Evolutionary conservation across 2,888 invertebrate genomes (phyloP), one percentile per base, ranked within the genome.

Genomic region (Parnassius orleans): DNA sequence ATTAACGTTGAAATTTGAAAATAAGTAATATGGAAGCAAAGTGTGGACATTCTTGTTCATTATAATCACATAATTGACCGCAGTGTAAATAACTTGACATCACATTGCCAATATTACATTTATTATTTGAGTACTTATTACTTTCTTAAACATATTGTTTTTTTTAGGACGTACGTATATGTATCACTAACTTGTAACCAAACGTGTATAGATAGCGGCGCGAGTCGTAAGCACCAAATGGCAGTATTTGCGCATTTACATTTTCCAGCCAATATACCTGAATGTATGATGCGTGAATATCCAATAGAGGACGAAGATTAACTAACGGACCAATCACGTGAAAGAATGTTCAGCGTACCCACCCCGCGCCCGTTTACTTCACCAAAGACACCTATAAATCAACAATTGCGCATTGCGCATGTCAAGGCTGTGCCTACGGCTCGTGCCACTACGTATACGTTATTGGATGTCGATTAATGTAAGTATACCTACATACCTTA

Each of bases 71-170:
- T 24, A 50, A 24, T 46, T 53, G 47, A 59, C 55, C 60, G n/a
- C 44, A 15, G 10, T 61, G 60, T 56, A 55, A 46, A 60, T 53
- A 60, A 44, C 5, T 42, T 56, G 61, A 61, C 61, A 56, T 61
- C 52, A 61, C 57, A 53, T 50, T n/a, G 12, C 15, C 41, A 46
- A 46, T 56, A 14, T 44, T 53, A 19, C 0, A 5, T 46, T 46
- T 46, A 11, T 43, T 46, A 5, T 48, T 54, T 48, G 53, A 65
- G 65, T 65, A 65, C 61, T 65, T 65, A 65, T 47, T n/a, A 14
- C n/a, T 53, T 55, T 33, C 53, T 41, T 41, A 10, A 41, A 33
- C 41, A 56, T 59, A 52, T 50, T 61, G 42, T 61, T 65, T 61
- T 53, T n/a, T 58, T 57, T 54, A 62, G 55, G 61, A 62, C 61